These are phyloP conservation scores for Cynoglossus semilaevis DNA, from an alignment of 2,113 vertebrate species.

Conservation along the genomic window DNA sequence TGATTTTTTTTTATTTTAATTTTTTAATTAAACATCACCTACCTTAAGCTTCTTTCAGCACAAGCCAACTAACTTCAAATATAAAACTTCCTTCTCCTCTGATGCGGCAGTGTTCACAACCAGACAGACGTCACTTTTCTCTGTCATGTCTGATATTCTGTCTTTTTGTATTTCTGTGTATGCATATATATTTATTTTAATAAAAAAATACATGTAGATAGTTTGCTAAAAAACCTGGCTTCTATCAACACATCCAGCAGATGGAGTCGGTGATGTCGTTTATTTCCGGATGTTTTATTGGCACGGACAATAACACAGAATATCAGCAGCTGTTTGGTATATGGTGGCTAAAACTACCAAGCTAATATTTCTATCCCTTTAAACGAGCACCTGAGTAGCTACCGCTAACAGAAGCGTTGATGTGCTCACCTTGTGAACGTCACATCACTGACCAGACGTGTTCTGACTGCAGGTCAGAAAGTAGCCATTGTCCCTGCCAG, in stretches of 20 bases:
- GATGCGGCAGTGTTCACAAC: background rate
- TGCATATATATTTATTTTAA: no score
- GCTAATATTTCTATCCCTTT: no score
- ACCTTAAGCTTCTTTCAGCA: slow-evolving; percentile 20
- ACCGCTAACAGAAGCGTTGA: no score
- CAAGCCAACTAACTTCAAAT: slow-evolving; percentile 3
- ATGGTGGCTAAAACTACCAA: slow-evolving; percentile 11
- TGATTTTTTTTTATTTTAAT: slow-evolving; percentile 4
- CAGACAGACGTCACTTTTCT: background rate
- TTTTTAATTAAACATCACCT: slow-evolving; percentile 6
- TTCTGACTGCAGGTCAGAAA: no score
- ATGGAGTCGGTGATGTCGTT: background rate
- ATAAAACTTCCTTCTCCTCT: slow-evolving; percentile 14
- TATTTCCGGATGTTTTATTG: slow-evolving; percentile 2
- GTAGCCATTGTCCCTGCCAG: no score
- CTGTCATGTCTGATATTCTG: background rate
- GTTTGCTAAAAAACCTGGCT: no score
- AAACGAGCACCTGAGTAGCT: no score
- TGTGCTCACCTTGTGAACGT: no score
- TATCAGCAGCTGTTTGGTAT: background rate
- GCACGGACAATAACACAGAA: background rate
- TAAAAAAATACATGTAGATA: no score
- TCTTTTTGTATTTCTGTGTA: background rate
- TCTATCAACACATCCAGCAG: no score
- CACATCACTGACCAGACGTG: no score